Base-by-base conservation (phyloP, 92 coral and sea anemone species). In the Micromussa lordhowensis region DNA sequence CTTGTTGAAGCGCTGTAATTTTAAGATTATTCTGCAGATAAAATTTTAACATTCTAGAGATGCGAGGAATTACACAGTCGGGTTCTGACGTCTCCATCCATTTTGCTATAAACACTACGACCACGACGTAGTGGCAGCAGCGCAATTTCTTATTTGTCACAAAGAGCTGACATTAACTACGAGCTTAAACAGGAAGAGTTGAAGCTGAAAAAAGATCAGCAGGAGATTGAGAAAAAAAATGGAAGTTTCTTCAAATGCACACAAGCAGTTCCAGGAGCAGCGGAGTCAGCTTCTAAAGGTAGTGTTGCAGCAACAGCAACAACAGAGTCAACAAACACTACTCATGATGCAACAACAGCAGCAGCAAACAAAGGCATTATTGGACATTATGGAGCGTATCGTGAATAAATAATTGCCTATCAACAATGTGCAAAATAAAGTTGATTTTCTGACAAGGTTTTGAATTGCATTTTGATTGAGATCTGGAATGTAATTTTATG, bases 341-440 rank as follows among this genome's bases (percentile, higher is more conserved):
- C 80, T 81, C 66, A 81, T 88, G 74, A 73, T 88, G 82, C 91
- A 88, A 82, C 87, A 88, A 69, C 87, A 88, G 87, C 91, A 68
- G 74, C 77, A 81, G 82, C 91, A 81, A 88, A 74, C 81, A 81
- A 61, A 72, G 82, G 91, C 91, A 88, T 88, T 79, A 63, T 53
- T 85, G 82, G 69, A 40, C 85, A 87, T 79, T 79, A 68, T 79
- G 85, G 85, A 87, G 80, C 79, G 90, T 68, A 87, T 68, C 80
- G 64, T 86, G 36, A 86, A 78, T 66, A 78, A 86, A 76, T 86
- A 86, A 86, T 77, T 77, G 76, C 89, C 48, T 66, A 86, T 77
- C 82, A 76, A 79, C 85, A 78, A 66, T 78, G 79, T 79, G 85
- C 79, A 66, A 86, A 78, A 86, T 40, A 40, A 40, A 40, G 48